These are phyloP conservation scores for Ooceraea biroi DNA, from an alignment of 1,140 invertebrate genomes.

Conservation along the genomic window DNA sequence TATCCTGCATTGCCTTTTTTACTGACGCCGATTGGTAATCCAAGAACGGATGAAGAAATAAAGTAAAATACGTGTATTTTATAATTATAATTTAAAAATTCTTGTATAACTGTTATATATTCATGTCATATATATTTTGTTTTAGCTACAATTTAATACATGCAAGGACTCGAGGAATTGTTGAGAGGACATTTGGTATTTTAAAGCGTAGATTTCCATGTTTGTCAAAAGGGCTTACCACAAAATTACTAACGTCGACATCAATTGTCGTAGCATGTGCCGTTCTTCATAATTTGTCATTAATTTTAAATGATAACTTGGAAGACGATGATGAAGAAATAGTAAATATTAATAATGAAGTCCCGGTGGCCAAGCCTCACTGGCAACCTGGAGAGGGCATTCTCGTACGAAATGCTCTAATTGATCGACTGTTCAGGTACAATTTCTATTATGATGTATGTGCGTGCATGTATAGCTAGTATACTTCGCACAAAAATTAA, in stretches of 20 bases:
- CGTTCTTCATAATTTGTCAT: conserved; percentile 68
- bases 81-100: conserved; percentile 5
- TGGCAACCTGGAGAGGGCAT: too few relatives aligned
- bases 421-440: too few relatives aligned
- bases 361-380: too few relatives aligned
- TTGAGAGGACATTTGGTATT: conserved; percentile 80
- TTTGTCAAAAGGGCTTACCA: conserved; percentile 60
- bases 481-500: too few relatives aligned
- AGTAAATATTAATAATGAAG: conserved; percentile 31
- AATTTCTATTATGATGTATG: too few relatives aligned
- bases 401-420: too few relatives aligned
- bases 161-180: conserved; percentile 77
- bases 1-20: not conserved
- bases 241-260: conserved; percentile 52
- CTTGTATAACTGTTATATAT: not conserved
- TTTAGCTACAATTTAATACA: conserved; percentile 78
- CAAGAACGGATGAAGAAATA: conserved; percentile 2
- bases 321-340: conserved; percentile 56
- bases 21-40: not conserved
- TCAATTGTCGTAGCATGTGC: conserved; percentile 67
- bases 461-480: too few relatives aligned
- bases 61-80: not conserved
- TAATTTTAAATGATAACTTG: conserved; percentile 53
- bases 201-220: conserved; percentile 81
- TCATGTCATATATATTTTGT: conserved; percentile 51